Conservation (phyloP, 2,113 vertebrate species). For the Sebastes schlegelii region DNA sequence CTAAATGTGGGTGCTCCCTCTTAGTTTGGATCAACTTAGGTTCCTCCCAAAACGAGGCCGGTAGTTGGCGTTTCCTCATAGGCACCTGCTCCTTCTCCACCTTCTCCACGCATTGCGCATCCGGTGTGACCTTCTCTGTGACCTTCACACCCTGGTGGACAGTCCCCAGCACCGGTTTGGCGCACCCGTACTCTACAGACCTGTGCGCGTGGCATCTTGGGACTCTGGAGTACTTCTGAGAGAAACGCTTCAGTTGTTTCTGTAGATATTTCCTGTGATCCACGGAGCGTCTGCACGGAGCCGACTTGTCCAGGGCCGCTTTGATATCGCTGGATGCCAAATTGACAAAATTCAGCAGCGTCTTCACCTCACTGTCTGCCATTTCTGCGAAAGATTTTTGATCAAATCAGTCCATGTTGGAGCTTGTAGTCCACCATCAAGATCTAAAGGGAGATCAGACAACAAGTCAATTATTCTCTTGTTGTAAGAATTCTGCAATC, state of each 20-base stretch:
- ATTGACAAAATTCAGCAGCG: constrained; percentile 97
- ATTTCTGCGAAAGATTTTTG: constrained; percentile 75
- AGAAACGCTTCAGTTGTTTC: constrained; percentile 97
- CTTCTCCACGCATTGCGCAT: constrained; percentile 61
- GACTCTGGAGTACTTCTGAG: constrained; percentile 92
- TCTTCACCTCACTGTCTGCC: constrained; percentile 98
- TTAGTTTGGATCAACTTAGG: constrained; percentile 85
- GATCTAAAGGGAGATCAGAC: constrained; percentile 32
- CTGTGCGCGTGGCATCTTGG: constrained; percentile 88
- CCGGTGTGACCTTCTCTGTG: constrained; percentile 68
- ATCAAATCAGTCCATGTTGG: constrained; percentile 73
- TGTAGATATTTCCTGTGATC: constrained; percentile 98
- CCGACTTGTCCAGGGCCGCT: constrained; percentile 96
- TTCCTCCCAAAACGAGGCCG: constrained; percentile 98
- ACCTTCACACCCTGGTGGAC: constrained; percentile 39
- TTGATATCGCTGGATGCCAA: constrained; percentile 99
- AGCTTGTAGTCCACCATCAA: constrained; percentile 23
- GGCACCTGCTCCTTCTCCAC: constrained; percentile 87
- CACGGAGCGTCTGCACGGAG: constrained; percentile 96
- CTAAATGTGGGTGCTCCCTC: constrained; percentile 68
- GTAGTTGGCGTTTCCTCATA: constrained; percentile 97
- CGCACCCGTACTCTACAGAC: constrained; percentile 73
- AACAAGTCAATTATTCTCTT: neutral
- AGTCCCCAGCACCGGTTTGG: constrained; percentile 62
- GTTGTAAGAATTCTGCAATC: neutral